phyloP scores from a whole-genome alignment of 2,888 invertebrate genomes.

The Sturmia bella region DNA sequence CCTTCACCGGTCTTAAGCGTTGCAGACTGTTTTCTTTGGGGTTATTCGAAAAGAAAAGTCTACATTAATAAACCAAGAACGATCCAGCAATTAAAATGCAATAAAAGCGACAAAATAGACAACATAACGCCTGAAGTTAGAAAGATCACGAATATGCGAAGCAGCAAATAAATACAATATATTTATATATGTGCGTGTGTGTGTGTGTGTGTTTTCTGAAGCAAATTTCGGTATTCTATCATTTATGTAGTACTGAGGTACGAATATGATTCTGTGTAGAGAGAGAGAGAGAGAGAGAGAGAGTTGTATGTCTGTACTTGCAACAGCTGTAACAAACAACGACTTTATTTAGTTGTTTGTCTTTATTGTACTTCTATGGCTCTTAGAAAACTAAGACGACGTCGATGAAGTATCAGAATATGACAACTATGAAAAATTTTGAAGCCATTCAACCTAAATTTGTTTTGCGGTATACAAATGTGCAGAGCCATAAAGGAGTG shows the following conservation, averaged over 20 bases:
- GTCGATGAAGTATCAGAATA: conserved; percentile 32
- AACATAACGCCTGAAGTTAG: too few species aligned
- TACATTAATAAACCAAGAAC: too few species aligned
- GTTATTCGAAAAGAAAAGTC: too few species aligned
- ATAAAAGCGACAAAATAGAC: too few species aligned
- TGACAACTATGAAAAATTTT: conserved; percentile 35
- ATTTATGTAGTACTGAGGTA: conserved; percentile 7
- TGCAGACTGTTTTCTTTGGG: too few species aligned
- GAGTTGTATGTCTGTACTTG: conserved; percentile 14
- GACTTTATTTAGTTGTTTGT: conserved; percentile 40
- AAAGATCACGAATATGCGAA: too few species aligned
- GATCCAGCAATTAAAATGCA: too few species aligned
- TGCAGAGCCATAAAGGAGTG: conserved; percentile 19
- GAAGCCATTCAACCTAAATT: conserved; percentile 69
- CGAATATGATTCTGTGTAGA: neutral
- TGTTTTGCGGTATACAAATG: conserved; percentile 47
- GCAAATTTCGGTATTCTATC: conserved; percentile 44
- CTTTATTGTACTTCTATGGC: conserved; percentile 39
- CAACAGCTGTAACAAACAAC: conserved; percentile 52
- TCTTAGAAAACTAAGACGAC: conserved; percentile 44
- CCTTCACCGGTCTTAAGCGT: too few species aligned
- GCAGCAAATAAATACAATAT: too few species aligned
- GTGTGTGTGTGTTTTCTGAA: neutral
- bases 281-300: too few species aligned
- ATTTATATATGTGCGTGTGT: neutral